phyloP scores from a whole-genome alignment of 92 coral and sea anemone genomes.

The Epizoanthus fatuus region DNA sequence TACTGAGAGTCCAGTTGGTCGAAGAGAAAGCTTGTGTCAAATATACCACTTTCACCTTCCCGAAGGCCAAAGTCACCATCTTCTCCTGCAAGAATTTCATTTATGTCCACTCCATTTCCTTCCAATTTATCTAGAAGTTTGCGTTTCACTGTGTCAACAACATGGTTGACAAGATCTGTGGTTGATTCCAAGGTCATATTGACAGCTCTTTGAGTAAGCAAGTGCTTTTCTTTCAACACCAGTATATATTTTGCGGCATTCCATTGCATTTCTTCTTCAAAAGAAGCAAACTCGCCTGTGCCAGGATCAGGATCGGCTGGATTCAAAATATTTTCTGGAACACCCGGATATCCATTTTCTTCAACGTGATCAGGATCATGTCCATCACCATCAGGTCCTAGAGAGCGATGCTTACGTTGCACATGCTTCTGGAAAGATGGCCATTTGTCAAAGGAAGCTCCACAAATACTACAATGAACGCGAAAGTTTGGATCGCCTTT shows the following conservation, averaged over 20 bases:
- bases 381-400: slow-evolving; percentile 17
- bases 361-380: background rate
- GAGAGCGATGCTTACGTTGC: slow-evolving; percentile 36
- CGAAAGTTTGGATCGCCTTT: slow-evolving; percentile 43
- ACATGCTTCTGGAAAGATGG: slow-evolving; percentile 47
- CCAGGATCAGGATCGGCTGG: slow-evolving; percentile 12
- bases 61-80: background rate
- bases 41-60: slow-evolving; percentile 20
- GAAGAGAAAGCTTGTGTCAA: slow-evolving; percentile 44
- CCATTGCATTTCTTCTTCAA: slow-evolving; percentile 48
- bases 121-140: slow-evolving; percentile 18
- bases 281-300: slow-evolving; percentile 21
- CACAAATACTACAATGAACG: slow-evolving; percentile 41
- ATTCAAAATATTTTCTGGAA: slow-evolving; percentile 5
- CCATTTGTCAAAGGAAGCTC: slow-evolving; percentile 45
- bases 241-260: slow-evolving; percentile 39
- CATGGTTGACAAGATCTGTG: slow-evolving; percentile 40
- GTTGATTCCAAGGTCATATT: slow-evolving; percentile 31
- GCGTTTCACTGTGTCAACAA: slow-evolving; percentile 25
- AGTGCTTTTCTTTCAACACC: slow-evolving; percentile 42
- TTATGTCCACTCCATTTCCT: slow-evolving; percentile 17
- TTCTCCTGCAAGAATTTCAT: slow-evolving; percentile 23
- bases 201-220: slow-evolving; percentile 28
- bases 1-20: slow-evolving; percentile 32
- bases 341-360: background rate